A percentile compares a stretch with the other conserved stretches of the same genome.
Evolutionary conservation across 2,888 invertebrate species (phyloP).

Genomic region (Drosophila demipolita): DNA sequence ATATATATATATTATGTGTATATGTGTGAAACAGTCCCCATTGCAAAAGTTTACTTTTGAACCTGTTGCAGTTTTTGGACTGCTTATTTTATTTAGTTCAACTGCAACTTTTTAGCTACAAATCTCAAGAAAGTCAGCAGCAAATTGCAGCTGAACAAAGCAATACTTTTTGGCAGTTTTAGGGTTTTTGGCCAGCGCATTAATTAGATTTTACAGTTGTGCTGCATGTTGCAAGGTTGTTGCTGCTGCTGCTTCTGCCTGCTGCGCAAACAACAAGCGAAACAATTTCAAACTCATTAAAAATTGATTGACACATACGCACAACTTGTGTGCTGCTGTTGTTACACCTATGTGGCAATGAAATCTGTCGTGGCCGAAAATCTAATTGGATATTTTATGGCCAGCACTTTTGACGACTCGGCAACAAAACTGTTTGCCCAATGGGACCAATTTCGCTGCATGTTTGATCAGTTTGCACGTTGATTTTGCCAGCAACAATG

Average conservation of each 20-base stretch:
- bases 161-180: slow-evolving; percentile 16
- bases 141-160: slow-evolving; percentile 8
- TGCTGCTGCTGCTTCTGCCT: background rate
- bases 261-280: slow-evolving; percentile 43
- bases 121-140: background rate
- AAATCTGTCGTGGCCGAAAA: slow-evolving; percentile 65
- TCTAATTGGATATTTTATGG: slow-evolving; percentile 81
- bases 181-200: slow-evolving; percentile 21
- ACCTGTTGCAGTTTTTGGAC: background rate
- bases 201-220: slow-evolving; percentile 42
- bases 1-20: background rate
- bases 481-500: slow-evolving; percentile 40
- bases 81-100: background rate
- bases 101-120: slow-evolving; percentile 1
- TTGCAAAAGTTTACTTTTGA: background rate
- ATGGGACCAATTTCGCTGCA: slow-evolving; percentile 75
- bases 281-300: slow-evolving; percentile 82
- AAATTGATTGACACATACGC: slow-evolving; percentile 75
- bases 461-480: slow-evolving; percentile 71
- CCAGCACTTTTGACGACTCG: slow-evolving; percentile 70
- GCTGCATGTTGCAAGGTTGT: slow-evolving; percentile 2
- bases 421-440: slow-evolving; percentile 36
- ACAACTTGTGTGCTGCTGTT: slow-evolving; percentile 18
- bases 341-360: slow-evolving; percentile 39
- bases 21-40: background rate